Evolutionary conservation across 92 coral and sea anemone genomes (phyloP).

Genomic region (Pocillopora grandis): DNA sequence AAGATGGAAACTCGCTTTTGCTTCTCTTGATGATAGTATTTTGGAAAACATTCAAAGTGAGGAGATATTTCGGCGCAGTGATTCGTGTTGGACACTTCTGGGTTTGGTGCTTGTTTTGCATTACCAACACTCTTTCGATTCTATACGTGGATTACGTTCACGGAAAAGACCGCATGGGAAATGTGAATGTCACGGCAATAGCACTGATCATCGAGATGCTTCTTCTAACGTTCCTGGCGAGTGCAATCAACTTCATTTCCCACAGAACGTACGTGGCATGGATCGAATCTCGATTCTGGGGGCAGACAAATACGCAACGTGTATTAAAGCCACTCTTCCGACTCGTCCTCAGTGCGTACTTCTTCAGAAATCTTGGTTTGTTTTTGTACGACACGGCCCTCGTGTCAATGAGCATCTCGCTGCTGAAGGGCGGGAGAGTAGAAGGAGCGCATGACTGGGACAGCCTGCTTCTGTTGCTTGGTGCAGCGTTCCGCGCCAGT

Average conservation of each 20-base stretch:
- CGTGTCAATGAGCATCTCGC: conserved; percentile 74
- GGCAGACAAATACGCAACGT: conserved; percentile 1
- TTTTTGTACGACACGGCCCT: conserved; percentile 83
- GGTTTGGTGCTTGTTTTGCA: conserved; percentile 71
- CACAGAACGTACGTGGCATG: conserved; percentile 52
- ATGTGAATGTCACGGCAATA: conserved; percentile 14
- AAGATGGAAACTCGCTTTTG: conserved; percentile 54
- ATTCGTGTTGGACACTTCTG: conserved; percentile 73
- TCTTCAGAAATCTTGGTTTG: conserved; percentile 65
- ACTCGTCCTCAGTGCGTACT: conserved; percentile 51
- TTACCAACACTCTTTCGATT: conserved; percentile 14
- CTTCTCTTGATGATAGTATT: conserved; percentile 45
- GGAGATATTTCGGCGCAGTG: conserved; percentile 50
- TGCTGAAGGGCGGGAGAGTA: conserved; percentile 41
- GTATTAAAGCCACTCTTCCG: conserved; percentile 38
- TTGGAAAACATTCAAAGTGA: conserved; percentile 59
- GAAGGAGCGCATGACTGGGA: conserved; percentile 53
- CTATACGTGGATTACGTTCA: conserved; percentile 34
- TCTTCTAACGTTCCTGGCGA: conserved; percentile 57
- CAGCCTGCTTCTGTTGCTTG: conserved; percentile 63
- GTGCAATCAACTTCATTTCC: conserved; percentile 68
- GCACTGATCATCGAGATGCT: conserved; percentile 56
- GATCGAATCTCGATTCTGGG: conserved; percentile 36
- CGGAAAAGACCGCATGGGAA: conserved; percentile 27
- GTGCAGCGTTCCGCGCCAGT: conserved; percentile 76